Evolutionary conservation across 1,140 invertebrate genomes (phyloP).

Genomic region (Drosophila murphyi): DNA sequence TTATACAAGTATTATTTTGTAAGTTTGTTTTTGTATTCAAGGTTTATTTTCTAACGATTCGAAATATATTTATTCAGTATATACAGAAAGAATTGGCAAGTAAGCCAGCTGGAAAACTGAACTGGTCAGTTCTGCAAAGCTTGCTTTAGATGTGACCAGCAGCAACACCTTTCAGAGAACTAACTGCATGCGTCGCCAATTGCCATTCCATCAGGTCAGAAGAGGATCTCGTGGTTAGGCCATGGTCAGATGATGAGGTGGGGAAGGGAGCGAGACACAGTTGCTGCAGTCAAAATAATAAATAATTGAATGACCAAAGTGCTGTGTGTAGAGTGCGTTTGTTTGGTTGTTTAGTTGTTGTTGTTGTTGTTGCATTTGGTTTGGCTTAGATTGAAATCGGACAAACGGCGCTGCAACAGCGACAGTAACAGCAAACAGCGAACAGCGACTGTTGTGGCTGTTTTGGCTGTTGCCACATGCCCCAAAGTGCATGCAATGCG

Average conservation of each 20-base stretch:
- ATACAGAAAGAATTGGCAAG: neutral
- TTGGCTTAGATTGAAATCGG: constrained; percentile 68
- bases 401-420: constrained; percentile 46
- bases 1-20: too few species aligned
- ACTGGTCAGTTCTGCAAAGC: neutral
- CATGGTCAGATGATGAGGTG: neutral
- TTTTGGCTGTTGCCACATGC: constrained; percentile 33
- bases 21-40: too few species aligned
- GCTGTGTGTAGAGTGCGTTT: constrained; percentile 44
- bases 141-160: neutral
- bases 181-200: constrained; percentile 3
- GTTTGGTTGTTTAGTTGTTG: constrained; percentile 20
- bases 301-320: constrained; percentile 56
- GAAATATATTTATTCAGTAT: neutral
- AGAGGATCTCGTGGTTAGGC: neutral
- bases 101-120: neutral
- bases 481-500: constrained; percentile 39
- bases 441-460: constrained; percentile 9
- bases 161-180: neutral
- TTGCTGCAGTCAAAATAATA: constrained; percentile 51
- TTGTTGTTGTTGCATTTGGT: constrained; percentile 43
- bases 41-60: too few species aligned
- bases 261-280: neutral
- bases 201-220: constrained; percentile 5
- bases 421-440: constrained; percentile 26